Percentiles rank a stretch among this genome's conserved stretches.
phyloP scores from a whole-genome alignment of 2,797 vertebrate genomes.

The Muscicapa striata region DNA sequence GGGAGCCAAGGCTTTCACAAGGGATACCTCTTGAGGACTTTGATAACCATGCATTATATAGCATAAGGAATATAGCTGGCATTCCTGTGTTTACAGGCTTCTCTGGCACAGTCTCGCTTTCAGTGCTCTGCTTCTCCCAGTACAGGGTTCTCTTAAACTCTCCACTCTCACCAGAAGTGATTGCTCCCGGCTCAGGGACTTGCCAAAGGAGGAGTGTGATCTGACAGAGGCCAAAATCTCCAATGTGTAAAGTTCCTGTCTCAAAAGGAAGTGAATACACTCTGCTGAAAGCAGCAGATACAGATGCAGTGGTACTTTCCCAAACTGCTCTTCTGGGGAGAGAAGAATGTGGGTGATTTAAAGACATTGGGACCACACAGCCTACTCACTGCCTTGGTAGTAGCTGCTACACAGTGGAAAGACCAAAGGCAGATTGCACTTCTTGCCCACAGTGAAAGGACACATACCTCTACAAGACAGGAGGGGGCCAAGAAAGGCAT shows the following conservation, averaged over 20 bases:
- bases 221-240: neutral
- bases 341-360: fast-evolving
- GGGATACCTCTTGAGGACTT: neutral
- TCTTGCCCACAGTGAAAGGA: neutral
- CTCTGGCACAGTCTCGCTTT: neutral
- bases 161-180: neutral
- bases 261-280: neutral
- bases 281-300: neutral
- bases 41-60: neutral
- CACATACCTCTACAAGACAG: neutral
- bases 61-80: neutral
- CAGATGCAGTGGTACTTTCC: fast-evolving
- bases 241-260: neutral
- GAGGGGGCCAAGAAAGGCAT: neutral
- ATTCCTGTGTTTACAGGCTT: neutral
- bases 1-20: neutral
- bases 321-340: neutral
- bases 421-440: neutral
- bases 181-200: neutral
- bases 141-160: neutral
- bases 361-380: neutral
- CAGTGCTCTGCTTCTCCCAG: neutral
- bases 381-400: neutral
- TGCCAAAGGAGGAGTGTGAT: neutral
- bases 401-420: neutral